Evolutionary conservation across 2,113 vertebrate species (phyloP).

Genomic region (Rhinichthys klamathensis): DNA sequence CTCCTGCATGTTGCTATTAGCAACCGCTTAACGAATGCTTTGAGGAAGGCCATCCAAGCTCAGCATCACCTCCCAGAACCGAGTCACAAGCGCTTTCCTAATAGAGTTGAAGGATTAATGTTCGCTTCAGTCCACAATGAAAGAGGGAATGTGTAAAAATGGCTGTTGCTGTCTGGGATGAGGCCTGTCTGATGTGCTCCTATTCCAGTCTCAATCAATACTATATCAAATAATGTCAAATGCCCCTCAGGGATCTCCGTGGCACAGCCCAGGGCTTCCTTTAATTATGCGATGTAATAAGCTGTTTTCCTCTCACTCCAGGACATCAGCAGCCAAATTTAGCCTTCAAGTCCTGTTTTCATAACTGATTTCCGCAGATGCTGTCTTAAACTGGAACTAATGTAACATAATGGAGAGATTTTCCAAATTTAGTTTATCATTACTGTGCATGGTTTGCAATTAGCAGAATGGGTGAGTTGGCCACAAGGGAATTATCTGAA

Average conservation of each 20-base stretch:
- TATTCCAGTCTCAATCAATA: conserved; percentile 37
- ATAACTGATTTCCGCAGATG: background rate
- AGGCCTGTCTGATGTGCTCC: conserved; percentile 26
- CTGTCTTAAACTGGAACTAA: conserved; percentile 33
- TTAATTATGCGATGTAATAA: conserved; percentile 49
- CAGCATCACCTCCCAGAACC: conserved; percentile 42
- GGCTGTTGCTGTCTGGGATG: background rate
- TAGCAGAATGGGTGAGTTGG: background rate
- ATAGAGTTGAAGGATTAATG: conserved; percentile 1
- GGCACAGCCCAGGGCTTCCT: conserved; percentile 38
- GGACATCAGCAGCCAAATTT: background rate
- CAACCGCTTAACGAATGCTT: conserved; percentile 79
- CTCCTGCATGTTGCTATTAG: conserved; percentile 82
- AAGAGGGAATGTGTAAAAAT: background rate
- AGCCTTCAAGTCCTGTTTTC: conserved; percentile 13
- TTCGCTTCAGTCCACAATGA: background rate
- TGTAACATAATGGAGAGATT: conserved; percentile 30
- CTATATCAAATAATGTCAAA: conserved; percentile 51
- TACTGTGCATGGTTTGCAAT: conserved; percentile 4
- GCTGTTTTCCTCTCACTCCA: conserved; percentile 30
- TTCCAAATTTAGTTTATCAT: conserved; percentile 26
- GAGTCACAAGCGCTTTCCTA: conserved; percentile 22
- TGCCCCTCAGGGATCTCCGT: conserved; percentile 29
- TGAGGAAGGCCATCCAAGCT: conserved; percentile 65
- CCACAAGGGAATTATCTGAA: conserved; percentile 1